Conservation (phyloP, 2,113 vertebrate genomes). For the Malurus alboscapulatus region DNA sequence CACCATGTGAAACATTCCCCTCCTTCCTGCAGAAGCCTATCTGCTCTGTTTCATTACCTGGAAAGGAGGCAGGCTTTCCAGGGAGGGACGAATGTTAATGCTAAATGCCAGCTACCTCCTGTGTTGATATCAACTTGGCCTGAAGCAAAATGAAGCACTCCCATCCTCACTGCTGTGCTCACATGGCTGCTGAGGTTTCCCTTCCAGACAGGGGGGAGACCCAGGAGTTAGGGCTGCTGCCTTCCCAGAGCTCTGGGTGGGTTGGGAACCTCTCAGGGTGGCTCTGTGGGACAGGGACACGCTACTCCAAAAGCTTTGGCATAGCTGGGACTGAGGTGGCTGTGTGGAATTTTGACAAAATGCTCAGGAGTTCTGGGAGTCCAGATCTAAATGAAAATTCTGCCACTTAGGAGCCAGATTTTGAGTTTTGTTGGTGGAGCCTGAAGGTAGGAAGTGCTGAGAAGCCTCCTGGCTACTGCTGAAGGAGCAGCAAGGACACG, state of each 20-base stretch:
- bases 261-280: neutral
- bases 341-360: neutral
- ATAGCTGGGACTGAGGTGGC: neutral
- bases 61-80: neutral
- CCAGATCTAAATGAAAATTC: neutral
- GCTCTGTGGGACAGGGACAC: neutral
- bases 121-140: neutral
- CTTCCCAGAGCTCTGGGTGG: neutral
- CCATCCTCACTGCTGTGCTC: neutral
- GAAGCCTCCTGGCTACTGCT: neutral
- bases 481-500: neutral
- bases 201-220: neutral
- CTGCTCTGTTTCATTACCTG: neutral
- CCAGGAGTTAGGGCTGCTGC: neutral
- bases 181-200: neutral
- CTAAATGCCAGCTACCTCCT: neutral
- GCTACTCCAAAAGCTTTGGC: neutral
- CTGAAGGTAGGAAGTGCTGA: neutral
- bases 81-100: neutral
- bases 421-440: neutral
- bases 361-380: neutral
- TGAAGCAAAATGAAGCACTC: neutral
- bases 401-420: neutral
- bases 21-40: neutral
- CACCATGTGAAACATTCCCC: neutral